Percentiles rank a stretch among this genome's conserved stretches.
Conservation (phyloP, 2,113 vertebrate species). For the Hassar affinis region DNA sequence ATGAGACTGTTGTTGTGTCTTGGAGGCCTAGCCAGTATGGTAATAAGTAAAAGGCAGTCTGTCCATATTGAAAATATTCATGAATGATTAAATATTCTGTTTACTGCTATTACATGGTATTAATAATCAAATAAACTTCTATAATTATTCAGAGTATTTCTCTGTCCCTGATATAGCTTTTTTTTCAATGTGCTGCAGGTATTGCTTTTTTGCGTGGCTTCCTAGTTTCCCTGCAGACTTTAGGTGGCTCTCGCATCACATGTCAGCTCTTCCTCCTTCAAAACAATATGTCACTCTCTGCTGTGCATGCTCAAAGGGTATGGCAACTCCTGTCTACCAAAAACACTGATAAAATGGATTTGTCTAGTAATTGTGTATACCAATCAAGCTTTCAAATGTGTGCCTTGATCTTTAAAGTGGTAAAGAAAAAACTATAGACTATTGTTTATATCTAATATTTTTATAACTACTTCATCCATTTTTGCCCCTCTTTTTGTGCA, state of each 20-base stretch:
- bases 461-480: neutral
- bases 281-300: conserved; percentile 64
- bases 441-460: neutral
- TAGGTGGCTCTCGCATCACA: conserved; percentile 59
- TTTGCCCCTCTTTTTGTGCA: conserved; percentile 44
- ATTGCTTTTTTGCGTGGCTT: conserved; percentile 75
- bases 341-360: neutral
- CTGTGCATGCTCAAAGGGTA: conserved; percentile 66
- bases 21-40: conserved; percentile 74
- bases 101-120: neutral
- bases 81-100: neutral
- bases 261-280: conserved; percentile 76
- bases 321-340: neutral
- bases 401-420: neutral
- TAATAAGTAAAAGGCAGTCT: conserved; percentile 42
- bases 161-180: neutral
- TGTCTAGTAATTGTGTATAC: neutral
- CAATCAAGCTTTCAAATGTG: neutral
- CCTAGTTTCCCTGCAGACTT: conserved; percentile 69
- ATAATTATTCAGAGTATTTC: neutral
- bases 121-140: neutral
- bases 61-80: neutral
- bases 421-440: neutral
- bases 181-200: conserved; percentile 57
- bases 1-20: conserved; percentile 68